A percentile compares a stretch with the other conserved stretches of the same genome.
These are phyloP conservation scores for Aleiodes alternator DNA, from an alignment of 2,888 invertebrate genomes.

Conservation along the genomic window DNA sequence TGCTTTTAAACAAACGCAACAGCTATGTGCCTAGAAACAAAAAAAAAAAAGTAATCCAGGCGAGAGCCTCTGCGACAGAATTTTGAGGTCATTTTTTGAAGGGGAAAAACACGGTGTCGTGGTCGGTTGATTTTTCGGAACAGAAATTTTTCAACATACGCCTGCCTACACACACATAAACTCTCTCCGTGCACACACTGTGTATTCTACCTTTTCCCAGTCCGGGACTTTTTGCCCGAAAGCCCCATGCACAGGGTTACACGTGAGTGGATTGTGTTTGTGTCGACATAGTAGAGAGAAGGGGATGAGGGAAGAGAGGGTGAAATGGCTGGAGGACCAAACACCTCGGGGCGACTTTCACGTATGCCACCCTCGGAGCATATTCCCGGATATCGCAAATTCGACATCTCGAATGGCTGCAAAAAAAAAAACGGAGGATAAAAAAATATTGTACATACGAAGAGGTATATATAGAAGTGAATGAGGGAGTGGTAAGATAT, in stretches of 20 bases:
- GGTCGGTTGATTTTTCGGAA: constrained; percentile 44
- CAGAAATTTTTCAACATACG: constrained; percentile 34
- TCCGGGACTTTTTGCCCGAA: constrained; percentile 1
- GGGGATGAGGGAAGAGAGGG: too few relatives aligned
- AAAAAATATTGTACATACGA: constrained; percentile 4
- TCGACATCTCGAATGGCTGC: constrained; percentile 44
- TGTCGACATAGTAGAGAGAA: neutral
- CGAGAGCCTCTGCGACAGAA: constrained; percentile 20
- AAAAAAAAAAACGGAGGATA: neutral
- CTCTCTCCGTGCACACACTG: neutral
- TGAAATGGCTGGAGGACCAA: constrained; percentile 14
- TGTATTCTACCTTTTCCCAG: neutral
- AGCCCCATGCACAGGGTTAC: neutral
- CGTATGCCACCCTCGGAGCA: constrained; percentile 45
- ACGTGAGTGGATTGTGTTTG: neutral
- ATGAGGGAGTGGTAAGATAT: too few relatives aligned
- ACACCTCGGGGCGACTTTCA: constrained; percentile 42
- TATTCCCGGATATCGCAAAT: constrained; percentile 48
- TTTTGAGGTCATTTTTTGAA: constrained; percentile 37
- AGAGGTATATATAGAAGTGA: neutral
- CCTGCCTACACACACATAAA: constrained; percentile 19
- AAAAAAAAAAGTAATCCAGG: constrained; percentile 11
- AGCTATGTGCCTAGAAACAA: neutral
- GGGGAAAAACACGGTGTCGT: constrained; percentile 29
- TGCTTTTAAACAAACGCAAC: neutral